phyloP scores from a whole-genome alignment of 64 coral and sea anemone species.

The Stylophora pistillata region DNA sequence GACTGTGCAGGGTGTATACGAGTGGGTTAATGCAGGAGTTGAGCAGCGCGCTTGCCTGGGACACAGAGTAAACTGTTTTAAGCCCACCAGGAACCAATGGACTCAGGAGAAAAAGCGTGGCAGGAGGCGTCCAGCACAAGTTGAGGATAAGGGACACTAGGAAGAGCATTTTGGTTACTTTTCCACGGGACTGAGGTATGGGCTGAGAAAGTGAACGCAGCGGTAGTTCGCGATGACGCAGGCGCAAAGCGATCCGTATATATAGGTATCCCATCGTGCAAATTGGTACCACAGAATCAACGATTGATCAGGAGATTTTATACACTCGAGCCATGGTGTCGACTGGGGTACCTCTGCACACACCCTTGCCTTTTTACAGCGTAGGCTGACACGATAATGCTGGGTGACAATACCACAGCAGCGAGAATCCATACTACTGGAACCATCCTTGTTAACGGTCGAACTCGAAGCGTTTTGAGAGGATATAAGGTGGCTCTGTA shows the following conservation, averaged over 20 bases:
- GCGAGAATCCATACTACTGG: background rate
- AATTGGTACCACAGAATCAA: constrained; percentile 8
- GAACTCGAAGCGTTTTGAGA: background rate
- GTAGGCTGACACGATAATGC: background rate
- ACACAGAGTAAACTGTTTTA: background rate
- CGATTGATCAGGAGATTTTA: background rate
- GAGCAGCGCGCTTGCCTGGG: constrained; percentile 1
- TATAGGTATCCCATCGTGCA: constrained; percentile 57
- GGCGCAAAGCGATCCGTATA: constrained; percentile 1
- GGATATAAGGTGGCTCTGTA: constrained; percentile 41
- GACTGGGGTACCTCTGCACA: background rate
- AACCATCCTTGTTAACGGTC: background rate
- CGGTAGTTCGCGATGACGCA: background rate
- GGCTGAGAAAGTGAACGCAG: background rate
- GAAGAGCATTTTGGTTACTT: constrained; percentile 51
- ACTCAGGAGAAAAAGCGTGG: constrained; percentile 7
- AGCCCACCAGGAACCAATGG: constrained; percentile 1
- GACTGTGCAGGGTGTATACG: constrained; percentile 55
- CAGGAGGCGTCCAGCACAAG: constrained; percentile 36
- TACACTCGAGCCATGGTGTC: background rate
- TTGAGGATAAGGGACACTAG: constrained; percentile 35
- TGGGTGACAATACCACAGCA: background rate
- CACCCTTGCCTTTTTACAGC: background rate
- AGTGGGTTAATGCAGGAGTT: constrained; percentile 55
- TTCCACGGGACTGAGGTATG: background rate